Conservation (phyloP, 2,797 vertebrate genomes). For the Clarias pachynema region DNA sequence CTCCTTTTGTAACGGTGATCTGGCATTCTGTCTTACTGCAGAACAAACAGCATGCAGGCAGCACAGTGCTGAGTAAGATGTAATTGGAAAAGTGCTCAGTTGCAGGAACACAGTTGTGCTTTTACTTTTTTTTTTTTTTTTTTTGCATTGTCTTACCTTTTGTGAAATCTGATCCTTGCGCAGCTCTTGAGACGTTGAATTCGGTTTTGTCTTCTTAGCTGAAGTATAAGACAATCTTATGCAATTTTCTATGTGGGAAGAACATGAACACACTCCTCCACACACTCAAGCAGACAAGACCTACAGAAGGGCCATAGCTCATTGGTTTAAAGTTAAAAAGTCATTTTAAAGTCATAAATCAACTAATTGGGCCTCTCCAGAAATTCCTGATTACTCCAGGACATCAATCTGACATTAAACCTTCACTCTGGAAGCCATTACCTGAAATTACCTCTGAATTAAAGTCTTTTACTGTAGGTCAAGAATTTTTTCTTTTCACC, state of each 20-base stretch:
- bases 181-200: background rate
- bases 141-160: conserved; percentile 14
- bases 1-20: conserved; percentile 43
- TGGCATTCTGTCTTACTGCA: conserved; percentile 16
- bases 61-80: conserved; percentile 4
- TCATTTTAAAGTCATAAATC: conserved; percentile 3
- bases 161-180: conserved; percentile 6
- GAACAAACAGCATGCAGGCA: background rate
- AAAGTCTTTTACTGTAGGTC: conserved; percentile 53
- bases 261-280: background rate
- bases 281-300: background rate
- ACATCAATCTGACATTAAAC: conserved; percentile 63
- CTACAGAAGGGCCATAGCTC: background rate
- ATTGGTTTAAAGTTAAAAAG: conserved; percentile 9
- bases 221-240: conserved; percentile 11
- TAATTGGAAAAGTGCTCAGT: conserved; percentile 18
- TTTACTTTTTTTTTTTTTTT: background rate
- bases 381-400: conserved; percentile 58
- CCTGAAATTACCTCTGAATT: conserved; percentile 62
- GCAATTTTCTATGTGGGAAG: background rate
- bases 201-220: conserved; percentile 20
- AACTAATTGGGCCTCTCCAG: conserved; percentile 11
- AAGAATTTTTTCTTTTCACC: conserved; percentile 2
- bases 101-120: background rate
- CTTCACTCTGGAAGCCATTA: conserved; percentile 72